Evolutionary conservation across 2,113 vertebrate species (phyloP).

Genomic region (Mugil cephalus): DNA sequence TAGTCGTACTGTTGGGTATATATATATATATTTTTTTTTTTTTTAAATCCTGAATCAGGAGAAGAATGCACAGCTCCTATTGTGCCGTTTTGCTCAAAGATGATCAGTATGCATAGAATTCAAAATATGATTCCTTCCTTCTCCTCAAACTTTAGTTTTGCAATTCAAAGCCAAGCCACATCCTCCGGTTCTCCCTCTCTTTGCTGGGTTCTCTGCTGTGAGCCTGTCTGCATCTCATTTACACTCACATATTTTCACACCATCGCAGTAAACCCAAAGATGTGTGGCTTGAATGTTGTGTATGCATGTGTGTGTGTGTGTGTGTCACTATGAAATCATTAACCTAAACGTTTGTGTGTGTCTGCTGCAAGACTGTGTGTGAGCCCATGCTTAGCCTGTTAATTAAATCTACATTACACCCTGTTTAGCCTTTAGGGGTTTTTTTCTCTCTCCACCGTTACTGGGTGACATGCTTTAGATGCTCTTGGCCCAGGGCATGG

Average conservation of each 20-base stretch:
- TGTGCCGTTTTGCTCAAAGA: slow-evolving; percentile 31
- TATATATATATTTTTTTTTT: neutral
- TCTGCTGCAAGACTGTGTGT: slow-evolving; percentile 16
- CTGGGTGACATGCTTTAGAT: slow-evolving; percentile 77
- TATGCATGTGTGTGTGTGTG: slow-evolving; percentile 16
- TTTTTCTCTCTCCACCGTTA: slow-evolving; percentile 52
- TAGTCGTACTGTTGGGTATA: neutral
- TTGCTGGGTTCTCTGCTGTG: slow-evolving; percentile 64
- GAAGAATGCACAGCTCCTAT: slow-evolving; percentile 13
- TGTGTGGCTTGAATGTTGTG: slow-evolving; percentile 54
- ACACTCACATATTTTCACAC: slow-evolving; percentile 81
- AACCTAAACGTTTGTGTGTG: slow-evolving; percentile 26
- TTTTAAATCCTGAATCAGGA: neutral
- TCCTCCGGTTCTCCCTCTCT: slow-evolving; percentile 47
- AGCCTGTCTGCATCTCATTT: slow-evolving; percentile 84
- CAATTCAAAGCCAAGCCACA: slow-evolving; percentile 73
- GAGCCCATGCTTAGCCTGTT: slow-evolving; percentile 62
- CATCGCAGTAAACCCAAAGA: slow-evolving; percentile 49
- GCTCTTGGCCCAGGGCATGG: slow-evolving; percentile 79
- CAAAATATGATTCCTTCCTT: slow-evolving; percentile 57
- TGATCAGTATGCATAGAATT: slow-evolving; percentile 66
- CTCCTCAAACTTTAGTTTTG: slow-evolving; percentile 62
- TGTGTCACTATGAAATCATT: slow-evolving; percentile 46
- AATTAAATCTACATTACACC: slow-evolving; percentile 81
- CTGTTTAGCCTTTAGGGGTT: slow-evolving; percentile 52